Percentiles rank a stretch among this genome's conserved stretches.
Conservation (phyloP, 2,113 vertebrate species). For the Thunnus thynnus region DNA sequence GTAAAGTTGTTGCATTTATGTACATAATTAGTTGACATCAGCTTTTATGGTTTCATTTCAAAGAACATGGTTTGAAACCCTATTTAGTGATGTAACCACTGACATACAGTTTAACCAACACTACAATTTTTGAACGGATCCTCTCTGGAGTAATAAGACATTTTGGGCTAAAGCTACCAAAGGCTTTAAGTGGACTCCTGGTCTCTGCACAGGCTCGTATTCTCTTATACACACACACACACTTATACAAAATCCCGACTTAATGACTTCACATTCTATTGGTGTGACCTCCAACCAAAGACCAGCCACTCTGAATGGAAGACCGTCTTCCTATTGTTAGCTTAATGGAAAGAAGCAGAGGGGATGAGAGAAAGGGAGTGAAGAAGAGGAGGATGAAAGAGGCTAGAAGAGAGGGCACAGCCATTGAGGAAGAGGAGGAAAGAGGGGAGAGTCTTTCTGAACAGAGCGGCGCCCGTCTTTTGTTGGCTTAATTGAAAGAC, state of each 20-base stretch:
- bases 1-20: neutral
- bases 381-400: slow-evolving; percentile 55
- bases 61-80: slow-evolving; percentile 5
- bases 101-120: neutral
- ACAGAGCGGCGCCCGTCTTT: slow-evolving; percentile 57
- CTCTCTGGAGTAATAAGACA: slow-evolving; percentile 1
- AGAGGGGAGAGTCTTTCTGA: slow-evolving; percentile 50
- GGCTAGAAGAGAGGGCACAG: slow-evolving; percentile 56
- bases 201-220: slow-evolving; percentile 5
- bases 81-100: slow-evolving; percentile 5
- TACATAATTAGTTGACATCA: neutral
- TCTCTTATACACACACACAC: slow-evolving; percentile 14
- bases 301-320: slow-evolving; percentile 61
- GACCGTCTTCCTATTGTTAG: slow-evolving; percentile 70
- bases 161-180: slow-evolving; percentile 6
- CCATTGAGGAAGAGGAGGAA: slow-evolving; percentile 54
- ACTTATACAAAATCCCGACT: slow-evolving; percentile 25
- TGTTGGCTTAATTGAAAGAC: slow-evolving; percentile 81
- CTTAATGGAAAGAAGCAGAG: slow-evolving; percentile 72
- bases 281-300: slow-evolving; percentile 77
- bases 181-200: neutral
- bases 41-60: slow-evolving; percentile 15
- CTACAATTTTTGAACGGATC: slow-evolving; percentile 2
- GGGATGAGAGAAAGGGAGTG: slow-evolving; percentile 55
- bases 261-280: slow-evolving; percentile 65